A percentile compares a stretch with the other conserved stretches of the same genome.
Conservation (phyloP, 2,113 vertebrate genomes). For the Tauraco erythrolophus region DNA sequence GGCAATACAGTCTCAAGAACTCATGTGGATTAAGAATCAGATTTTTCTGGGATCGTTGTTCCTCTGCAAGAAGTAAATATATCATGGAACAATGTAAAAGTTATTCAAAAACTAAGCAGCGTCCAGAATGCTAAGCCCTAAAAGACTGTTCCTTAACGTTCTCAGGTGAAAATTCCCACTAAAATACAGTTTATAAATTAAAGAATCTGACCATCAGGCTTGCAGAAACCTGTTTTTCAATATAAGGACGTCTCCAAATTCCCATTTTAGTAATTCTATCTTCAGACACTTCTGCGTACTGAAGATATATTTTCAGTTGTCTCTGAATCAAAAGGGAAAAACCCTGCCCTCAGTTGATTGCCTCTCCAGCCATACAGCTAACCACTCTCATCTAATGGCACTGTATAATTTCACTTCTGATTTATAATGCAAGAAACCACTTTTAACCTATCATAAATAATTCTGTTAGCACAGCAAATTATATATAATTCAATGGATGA, state of each 20-base stretch:
- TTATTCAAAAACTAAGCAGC: background rate
- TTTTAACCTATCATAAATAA: background rate
- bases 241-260: background rate
- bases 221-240: background rate
- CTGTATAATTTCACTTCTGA: background rate
- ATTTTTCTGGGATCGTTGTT: background rate
- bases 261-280: background rate
- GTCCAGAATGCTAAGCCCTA: background rate
- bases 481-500: background rate
- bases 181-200: background rate
- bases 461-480: background rate
- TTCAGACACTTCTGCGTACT: background rate
- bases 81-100: background rate
- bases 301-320: background rate
- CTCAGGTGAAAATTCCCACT: background rate
- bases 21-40: background rate
- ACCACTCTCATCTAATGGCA: background rate
- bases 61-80: background rate
- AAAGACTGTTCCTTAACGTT: background rate
- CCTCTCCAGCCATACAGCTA: background rate
- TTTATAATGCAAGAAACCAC: background rate
- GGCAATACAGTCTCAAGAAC: background rate
- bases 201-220: background rate
- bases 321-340: background rate
- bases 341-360: background rate